Percentiles rank a stretch among this genome's conserved stretches.
Evolutionary conservation across 2,113 vertebrate species (phyloP).

Genomic region (Leptodactylus fuscus): DNA sequence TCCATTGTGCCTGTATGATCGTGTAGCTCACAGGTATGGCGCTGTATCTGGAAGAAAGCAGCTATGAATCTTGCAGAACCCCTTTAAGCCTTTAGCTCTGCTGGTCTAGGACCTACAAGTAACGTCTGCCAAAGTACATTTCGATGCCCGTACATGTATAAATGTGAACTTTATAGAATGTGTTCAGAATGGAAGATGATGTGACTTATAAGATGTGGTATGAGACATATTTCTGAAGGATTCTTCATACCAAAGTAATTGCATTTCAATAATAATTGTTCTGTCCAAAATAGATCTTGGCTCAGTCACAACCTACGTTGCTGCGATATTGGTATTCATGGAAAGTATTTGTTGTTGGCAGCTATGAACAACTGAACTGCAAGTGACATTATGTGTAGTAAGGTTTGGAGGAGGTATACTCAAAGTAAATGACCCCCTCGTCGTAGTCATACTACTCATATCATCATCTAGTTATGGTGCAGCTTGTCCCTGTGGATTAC

Average conservation of each 20-base stretch:
- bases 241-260: neutral
- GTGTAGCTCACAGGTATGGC: too few species aligned
- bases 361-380: neutral
- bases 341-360: conserved; percentile 2
- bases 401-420: neutral
- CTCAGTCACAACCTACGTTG: neutral
- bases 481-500: neutral
- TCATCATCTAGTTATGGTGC: too few species aligned
- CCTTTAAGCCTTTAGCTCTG: neutral
- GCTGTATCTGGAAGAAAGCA: too few species aligned
- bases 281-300: conserved; percentile 9
- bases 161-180: neutral
- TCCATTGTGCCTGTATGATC: too few species aligned
- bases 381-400: neutral
- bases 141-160: neutral
- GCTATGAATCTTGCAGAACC: too few species aligned
- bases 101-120: neutral
- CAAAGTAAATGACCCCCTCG: neutral
- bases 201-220: neutral
- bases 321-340: neutral
- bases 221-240: neutral
- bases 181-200: neutral
- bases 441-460: too few species aligned
- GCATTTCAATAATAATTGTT: neutral
- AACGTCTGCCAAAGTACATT: neutral